Percentiles rank a stretch among this genome's conserved stretches.
Conservation (phyloP, 2,113 vertebrate genomes). For the Brachionichthys hirsutus region DNA sequence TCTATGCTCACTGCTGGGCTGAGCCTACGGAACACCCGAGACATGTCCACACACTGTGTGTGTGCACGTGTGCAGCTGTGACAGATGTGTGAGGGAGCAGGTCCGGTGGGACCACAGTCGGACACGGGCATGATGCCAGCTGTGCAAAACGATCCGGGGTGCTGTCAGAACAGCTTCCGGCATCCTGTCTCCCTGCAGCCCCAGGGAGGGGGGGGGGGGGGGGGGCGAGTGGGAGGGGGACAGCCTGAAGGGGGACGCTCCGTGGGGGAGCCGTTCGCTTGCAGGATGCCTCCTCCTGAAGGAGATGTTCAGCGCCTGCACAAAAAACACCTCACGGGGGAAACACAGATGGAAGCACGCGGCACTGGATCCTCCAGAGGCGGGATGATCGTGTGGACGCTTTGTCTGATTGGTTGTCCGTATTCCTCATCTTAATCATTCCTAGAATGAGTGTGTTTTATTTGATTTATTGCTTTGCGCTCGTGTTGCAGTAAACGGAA, state of each 20-base stretch:
- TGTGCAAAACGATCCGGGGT: slow-evolving; percentile 53
- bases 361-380: slow-evolving; percentile 32
- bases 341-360: slow-evolving; percentile 63
- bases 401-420: slow-evolving; percentile 32
- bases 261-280: slow-evolving; percentile 53
- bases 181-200: slow-evolving; percentile 55
- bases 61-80: slow-evolving; percentile 6
- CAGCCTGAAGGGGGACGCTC: slow-evolving; percentile 61
- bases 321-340: slow-evolving; percentile 52
- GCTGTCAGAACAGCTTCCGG: slow-evolving; percentile 66
- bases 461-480: slow-evolving; percentile 19
- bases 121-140: slow-evolving; percentile 56
- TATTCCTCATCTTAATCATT: slow-evolving; percentile 21
- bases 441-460: slow-evolving; percentile 6
- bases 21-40: slow-evolving; percentile 49
- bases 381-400: slow-evolving; percentile 38
- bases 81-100: slow-evolving; percentile 45
- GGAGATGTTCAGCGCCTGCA: slow-evolving; percentile 36
- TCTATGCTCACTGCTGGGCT: slow-evolving; percentile 54
- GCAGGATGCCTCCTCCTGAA: slow-evolving; percentile 52
- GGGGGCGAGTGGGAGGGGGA: slow-evolving; percentile 48
- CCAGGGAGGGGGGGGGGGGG: slow-evolving; percentile 36
- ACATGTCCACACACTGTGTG: background rate
- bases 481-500: slow-evolving; percentile 11
- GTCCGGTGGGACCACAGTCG: slow-evolving; percentile 41